Evolutionary conservation across 2,113 vertebrate genomes (phyloP).

Genomic region (Corydoras sp.): DNA sequence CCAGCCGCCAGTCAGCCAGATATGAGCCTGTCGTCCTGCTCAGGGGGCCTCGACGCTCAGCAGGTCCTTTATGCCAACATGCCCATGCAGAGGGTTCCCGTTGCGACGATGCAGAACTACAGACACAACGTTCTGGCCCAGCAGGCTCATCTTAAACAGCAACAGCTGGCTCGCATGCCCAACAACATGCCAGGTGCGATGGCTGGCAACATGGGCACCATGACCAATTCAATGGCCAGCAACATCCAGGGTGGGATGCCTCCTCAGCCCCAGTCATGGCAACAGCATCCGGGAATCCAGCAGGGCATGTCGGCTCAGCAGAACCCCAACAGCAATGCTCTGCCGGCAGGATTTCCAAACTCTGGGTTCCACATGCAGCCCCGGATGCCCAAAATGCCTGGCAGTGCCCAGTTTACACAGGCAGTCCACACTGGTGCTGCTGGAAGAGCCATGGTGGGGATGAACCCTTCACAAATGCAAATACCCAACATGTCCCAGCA

Average conservation of each 20-base stretch:
- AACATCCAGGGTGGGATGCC: constrained; percentile 59
- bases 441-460: constrained; percentile 70
- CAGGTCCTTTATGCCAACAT: constrained; percentile 76
- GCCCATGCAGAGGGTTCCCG: constrained; percentile 71
- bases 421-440: constrained; percentile 50
- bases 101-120: constrained; percentile 65
- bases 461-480: constrained; percentile 76
- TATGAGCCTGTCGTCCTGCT: constrained; percentile 72
- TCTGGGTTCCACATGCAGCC: constrained; percentile 81
- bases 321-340: constrained; percentile 57
- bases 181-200: constrained; percentile 54
- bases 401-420: constrained; percentile 62
- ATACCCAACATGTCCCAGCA: constrained; percentile 69
- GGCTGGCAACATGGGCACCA: constrained; percentile 44
- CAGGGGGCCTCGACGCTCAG: constrained; percentile 73
- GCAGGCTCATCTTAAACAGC: constrained; percentile 75
- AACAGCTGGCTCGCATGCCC: constrained; percentile 70
- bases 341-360: constrained; percentile 68
- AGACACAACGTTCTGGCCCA: constrained; percentile 77
- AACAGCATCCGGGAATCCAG: constrained; percentile 67
- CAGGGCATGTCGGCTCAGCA: constrained; percentile 73
- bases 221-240: constrained; percentile 42
- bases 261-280: constrained; percentile 73
- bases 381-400: constrained; percentile 79
- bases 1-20: constrained; percentile 73